Evolutionary conservation across 2,113 vertebrate genomes (phyloP).

Genomic region (Camelus dromedarius): DNA sequence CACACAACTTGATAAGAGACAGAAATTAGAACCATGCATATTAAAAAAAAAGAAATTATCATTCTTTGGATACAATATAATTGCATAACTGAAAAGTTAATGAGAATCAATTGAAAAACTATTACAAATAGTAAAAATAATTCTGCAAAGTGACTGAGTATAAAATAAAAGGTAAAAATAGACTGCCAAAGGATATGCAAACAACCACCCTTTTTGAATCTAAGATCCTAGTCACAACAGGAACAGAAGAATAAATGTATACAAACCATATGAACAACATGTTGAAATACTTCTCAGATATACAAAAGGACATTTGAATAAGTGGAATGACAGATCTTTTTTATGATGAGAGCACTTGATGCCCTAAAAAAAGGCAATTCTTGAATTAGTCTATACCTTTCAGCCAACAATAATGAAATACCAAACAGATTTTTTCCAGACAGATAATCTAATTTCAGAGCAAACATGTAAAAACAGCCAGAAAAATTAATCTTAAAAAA

Average conservation of each 20-base stretch:
- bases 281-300: not conserved
- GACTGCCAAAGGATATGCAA: not conserved
- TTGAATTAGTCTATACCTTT: not conserved
- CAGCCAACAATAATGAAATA: not conserved
- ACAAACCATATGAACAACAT: not conserved
- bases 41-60: not conserved
- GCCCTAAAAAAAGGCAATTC: not conserved
- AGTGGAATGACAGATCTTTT: accelerated
- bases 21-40: not conserved
- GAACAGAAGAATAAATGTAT: not conserved
- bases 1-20: not conserved
- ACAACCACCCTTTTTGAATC: not conserved
- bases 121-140: not conserved
- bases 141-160: not conserved
- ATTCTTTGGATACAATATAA: slow-evolving; percentile 41
- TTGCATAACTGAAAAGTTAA: slow-evolving; percentile 48
- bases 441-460: not conserved
- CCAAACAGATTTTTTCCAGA: not conserved
- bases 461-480: not conserved
- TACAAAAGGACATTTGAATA: not conserved
- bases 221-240: not conserved
- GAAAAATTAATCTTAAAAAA: not conserved
- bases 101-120: not conserved
- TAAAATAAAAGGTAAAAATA: not conserved
- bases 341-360: not conserved